Conservation (phyloP, 2,113 vertebrate species). For the Castor canadensis region DNA sequence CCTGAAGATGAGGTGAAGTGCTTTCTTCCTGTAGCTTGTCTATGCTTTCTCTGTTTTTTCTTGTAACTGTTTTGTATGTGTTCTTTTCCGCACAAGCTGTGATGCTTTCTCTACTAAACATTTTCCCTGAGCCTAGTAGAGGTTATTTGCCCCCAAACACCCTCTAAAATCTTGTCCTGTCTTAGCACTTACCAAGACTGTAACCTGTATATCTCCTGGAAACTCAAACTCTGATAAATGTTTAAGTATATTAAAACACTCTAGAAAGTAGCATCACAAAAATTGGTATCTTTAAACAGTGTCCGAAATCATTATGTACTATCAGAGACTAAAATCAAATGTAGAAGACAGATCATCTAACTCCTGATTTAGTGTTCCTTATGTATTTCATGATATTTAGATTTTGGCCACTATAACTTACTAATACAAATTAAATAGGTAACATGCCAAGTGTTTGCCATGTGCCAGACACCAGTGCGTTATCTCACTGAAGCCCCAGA, state of each 20-base stretch:
- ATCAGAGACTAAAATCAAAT: neutral
- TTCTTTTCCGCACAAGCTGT: neutral
- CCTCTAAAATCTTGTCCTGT: neutral
- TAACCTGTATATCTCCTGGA: neutral
- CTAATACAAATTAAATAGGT: constrained; percentile 7
- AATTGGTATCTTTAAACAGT: neutral
- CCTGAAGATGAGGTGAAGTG: too few relatives aligned
- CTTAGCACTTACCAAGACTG: neutral
- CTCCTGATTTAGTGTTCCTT: neutral
- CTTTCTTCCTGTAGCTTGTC: too few relatives aligned
- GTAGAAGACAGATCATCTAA: neutral
- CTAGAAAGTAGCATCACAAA: constrained; percentile 2
- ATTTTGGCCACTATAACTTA: neutral
- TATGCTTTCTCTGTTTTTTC: too few relatives aligned
- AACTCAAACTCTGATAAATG: neutral
- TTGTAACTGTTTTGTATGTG: too few relatives aligned
- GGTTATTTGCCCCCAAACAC: neutral
- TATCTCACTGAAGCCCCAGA: constrained; percentile 9
- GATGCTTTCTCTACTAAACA: neutral
- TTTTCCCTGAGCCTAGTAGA: neutral
- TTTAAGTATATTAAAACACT: constrained; percentile 13
- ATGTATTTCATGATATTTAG: neutral
- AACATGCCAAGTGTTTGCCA: neutral
- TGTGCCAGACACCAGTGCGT: neutral
- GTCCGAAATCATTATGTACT: neutral